These are phyloP conservation scores for Xenopus borealis DNA, from an alignment of 2,113 vertebrate species.

Conservation along the genomic window DNA sequence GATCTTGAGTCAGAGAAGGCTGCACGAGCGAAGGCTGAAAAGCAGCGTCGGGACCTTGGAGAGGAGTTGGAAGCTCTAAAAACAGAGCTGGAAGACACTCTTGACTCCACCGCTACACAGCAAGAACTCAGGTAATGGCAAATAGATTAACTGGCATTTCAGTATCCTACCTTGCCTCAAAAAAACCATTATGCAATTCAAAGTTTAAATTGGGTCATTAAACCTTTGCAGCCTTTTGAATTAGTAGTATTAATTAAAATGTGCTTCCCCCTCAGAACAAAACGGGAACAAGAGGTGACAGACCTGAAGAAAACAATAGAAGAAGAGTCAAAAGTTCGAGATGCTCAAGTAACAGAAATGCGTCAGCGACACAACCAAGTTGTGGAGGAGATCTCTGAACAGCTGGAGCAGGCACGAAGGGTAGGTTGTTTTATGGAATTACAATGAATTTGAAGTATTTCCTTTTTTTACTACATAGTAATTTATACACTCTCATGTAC, in stretches of 20 bases:
- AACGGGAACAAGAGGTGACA: conserved; percentile 79
- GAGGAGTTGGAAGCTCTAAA: conserved; percentile 87
- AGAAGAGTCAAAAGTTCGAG: conserved; percentile 75
- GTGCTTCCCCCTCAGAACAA: conserved; percentile 63
- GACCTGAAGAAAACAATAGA: conserved; percentile 82
- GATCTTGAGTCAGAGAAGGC: conserved; percentile 81
- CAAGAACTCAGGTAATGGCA: conserved; percentile 78
- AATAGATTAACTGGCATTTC: neutral
- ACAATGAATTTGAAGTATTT: neutral
- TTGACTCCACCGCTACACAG: conserved; percentile 86
- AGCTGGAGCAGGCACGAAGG: conserved; percentile 83
- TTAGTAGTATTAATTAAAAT: too few species aligned
- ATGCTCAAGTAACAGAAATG: conserved; percentile 77
- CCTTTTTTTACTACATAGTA: neutral
- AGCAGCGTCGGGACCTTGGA: conserved; percentile 81
- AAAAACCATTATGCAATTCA: too few species aligned
- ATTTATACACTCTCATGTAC: neutral
- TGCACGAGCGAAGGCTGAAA: conserved; percentile 81
- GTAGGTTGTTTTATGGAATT: conserved; percentile 55
- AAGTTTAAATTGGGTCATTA: too few species aligned
- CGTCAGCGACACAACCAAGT: conserved; percentile 75
- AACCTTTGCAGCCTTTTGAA: too few species aligned
- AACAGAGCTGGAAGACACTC: conserved; percentile 84
- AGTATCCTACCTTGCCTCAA: too few species aligned
- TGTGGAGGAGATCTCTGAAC: conserved; percentile 77